Evolutionary conservation across 1,140 invertebrate species (phyloP).

Genomic region (Mamestra configurata): DNA sequence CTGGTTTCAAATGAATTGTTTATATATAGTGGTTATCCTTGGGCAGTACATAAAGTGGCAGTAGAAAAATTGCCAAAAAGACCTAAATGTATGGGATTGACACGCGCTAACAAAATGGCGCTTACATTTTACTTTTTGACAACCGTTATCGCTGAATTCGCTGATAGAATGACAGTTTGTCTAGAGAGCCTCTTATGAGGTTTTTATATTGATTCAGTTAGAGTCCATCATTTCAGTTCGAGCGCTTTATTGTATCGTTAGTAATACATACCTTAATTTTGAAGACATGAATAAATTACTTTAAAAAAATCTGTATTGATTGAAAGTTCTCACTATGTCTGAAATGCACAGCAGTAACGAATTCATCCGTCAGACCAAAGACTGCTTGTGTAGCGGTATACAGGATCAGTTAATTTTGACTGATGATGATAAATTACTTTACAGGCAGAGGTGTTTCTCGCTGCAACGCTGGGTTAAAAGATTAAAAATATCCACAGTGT

Average conservation of each 20-base stretch:
- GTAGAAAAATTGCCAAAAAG: too few relatives aligned
- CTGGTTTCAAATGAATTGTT: too few relatives aligned
- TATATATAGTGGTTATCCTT: too few relatives aligned
- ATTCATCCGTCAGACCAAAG: not conserved
- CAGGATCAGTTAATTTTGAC: not conserved
- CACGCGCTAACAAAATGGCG: too few relatives aligned
- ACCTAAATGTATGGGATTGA: too few relatives aligned
- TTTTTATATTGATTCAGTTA: too few relatives aligned
- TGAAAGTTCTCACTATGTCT: not conserved
- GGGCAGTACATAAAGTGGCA: too few relatives aligned
- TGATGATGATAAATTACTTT: conserved; percentile 11
- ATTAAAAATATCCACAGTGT: conserved; percentile 15
- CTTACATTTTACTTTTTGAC: too few relatives aligned
- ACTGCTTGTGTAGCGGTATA: not conserved
- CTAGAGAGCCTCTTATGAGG: too few relatives aligned
- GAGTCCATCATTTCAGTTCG: too few relatives aligned
- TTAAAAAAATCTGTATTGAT: not conserved
- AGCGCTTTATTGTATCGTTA: not conserved
- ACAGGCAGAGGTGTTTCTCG: not conserved
- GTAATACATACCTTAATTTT: not conserved
- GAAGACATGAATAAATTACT: not conserved
- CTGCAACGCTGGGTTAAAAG: not conserved
- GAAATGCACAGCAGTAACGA: not conserved
- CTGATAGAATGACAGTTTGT: too few relatives aligned
- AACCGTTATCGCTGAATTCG: too few relatives aligned